These are phyloP conservation scores for Tretioscincus oriximinensis DNA, from an alignment of 2,113 vertebrate genomes.

Conservation along the genomic window DNA sequence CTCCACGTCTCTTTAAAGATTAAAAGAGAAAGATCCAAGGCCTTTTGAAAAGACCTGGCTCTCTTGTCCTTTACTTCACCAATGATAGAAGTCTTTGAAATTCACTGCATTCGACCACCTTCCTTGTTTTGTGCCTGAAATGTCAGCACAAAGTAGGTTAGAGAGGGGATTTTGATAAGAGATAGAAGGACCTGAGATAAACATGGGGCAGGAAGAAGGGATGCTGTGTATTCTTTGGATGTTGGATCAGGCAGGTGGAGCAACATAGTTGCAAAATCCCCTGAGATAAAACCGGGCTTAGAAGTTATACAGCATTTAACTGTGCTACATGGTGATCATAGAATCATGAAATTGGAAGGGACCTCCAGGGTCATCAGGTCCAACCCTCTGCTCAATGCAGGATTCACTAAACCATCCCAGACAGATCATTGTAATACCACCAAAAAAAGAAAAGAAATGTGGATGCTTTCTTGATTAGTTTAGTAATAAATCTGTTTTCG, in stretches of 20 bases:
- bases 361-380: no score
- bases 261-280: background rate
- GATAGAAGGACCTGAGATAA: background rate
- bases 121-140: slow-evolving; percentile 1
- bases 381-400: no score
- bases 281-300: background rate
- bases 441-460: background rate
- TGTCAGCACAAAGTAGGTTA: background rate
- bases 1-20: slow-evolving; percentile 30
- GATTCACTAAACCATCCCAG: no score
- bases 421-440: background rate
- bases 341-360: no score
- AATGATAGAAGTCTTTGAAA: slow-evolving; percentile 20
- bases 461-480: no score
- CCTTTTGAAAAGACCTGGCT: slow-evolving; percentile 36
- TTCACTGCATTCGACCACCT: slow-evolving; percentile 41
- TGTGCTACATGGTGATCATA: background rate
- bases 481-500: background rate
- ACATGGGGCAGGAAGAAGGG: background rate
- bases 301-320: background rate
- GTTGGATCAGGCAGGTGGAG: background rate
- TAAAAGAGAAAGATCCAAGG: slow-evolving; percentile 45
- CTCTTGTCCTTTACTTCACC: slow-evolving; percentile 29
- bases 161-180: background rate
- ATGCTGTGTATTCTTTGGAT: background rate